A percentile compares a stretch with the other conserved stretches of the same genome.
These are phyloP conservation scores for Dendrolimus pini DNA, from an alignment of 2,888 invertebrate species.

Conservation along the genomic window DNA sequence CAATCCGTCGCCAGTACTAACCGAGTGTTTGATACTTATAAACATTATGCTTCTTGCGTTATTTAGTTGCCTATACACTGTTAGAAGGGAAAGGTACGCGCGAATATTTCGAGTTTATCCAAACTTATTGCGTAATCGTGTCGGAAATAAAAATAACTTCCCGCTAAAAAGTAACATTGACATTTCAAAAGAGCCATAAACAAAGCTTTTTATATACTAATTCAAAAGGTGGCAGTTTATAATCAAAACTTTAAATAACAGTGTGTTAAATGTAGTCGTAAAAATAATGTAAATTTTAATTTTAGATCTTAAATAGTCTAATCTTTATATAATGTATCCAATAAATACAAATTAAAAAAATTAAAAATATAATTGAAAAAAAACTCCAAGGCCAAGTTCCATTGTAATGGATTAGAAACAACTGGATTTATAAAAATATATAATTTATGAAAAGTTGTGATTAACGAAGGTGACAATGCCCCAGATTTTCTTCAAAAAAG, in stretches of 20 bases:
- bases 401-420: too few relatives aligned
- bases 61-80: constrained; percentile 61
- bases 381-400: too few relatives aligned
- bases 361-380: too few relatives aligned
- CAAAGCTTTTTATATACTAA: not conserved
- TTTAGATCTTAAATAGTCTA: too few relatives aligned
- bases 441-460: not conserved
- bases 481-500: constrained; percentile 74
- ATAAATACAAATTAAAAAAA: too few relatives aligned
- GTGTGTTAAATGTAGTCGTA: too few relatives aligned
- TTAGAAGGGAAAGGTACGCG: constrained; percentile 60
- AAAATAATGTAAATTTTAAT: too few relatives aligned
- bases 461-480: constrained; percentile 55
- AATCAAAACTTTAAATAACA: too few relatives aligned
- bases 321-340: too few relatives aligned
- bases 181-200: constrained; percentile 17
- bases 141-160: not conserved
- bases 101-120: constrained; percentile 1
- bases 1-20: constrained; percentile 36
- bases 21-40: constrained; percentile 65
- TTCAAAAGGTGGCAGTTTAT: too few relatives aligned
- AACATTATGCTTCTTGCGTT: constrained; percentile 61
- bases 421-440: too few relatives aligned
- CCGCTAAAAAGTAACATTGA: constrained; percentile 15
- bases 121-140: not conserved